phyloP scores from a whole-genome alignment of 2,113 vertebrate species.

The Ictidomys tridecemlineatus region DNA sequence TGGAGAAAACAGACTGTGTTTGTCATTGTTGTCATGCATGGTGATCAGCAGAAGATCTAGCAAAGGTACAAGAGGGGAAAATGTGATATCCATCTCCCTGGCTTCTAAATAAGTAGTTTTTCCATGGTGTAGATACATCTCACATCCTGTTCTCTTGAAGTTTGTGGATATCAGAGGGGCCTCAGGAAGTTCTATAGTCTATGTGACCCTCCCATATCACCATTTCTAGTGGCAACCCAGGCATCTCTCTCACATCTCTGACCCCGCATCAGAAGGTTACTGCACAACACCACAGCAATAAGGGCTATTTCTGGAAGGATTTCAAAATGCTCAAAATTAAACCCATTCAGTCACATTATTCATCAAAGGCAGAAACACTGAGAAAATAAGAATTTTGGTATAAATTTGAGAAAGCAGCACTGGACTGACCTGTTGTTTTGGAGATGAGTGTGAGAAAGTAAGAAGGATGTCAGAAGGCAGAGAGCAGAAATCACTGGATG shows the following conservation, averaged over 20 bases:
- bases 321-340: neutral
- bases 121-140: neutral
- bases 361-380: neutral
- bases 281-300: too few relatives aligned
- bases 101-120: neutral
- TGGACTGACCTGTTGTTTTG: neutral
- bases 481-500: fast-evolving
- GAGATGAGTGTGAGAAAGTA: neutral
- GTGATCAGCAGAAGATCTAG: neutral
- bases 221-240: too few relatives aligned
- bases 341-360: neutral
- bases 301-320: neutral
- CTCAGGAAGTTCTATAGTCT: too few relatives aligned
- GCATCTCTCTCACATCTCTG: neutral
- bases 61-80: neutral
- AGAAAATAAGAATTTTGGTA: neutral
- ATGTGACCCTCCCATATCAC: fast-evolving
- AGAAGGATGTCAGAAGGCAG: neutral
- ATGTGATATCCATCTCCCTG: neutral
- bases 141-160: neutral
- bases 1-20: neutral
- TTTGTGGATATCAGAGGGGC: neutral
- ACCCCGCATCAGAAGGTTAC: neutral
- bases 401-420: neutral
- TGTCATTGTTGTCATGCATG: neutral